A percentile compares a stretch with the other conserved stretches of the same genome.
Evolutionary conservation across 2,113 vertebrate species (phyloP).

Genomic region (Polypterus bichir): DNA sequence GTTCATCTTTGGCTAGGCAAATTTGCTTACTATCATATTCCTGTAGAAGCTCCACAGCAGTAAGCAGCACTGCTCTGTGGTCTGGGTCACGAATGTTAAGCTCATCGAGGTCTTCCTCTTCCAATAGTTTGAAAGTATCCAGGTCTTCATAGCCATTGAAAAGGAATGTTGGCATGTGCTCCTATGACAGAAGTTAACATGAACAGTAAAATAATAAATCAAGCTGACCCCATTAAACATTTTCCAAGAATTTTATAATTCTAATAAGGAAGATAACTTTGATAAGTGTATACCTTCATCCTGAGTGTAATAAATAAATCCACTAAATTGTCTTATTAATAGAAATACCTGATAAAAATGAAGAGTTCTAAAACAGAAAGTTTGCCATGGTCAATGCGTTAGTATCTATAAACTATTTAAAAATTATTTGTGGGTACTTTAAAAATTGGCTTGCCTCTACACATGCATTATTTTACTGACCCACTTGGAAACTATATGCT

Average conservation of each 20-base stretch:
- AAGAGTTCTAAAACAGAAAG: too few relatives aligned
- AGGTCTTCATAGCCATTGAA: constrained; percentile 97
- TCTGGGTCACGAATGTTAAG: constrained; percentile 87
- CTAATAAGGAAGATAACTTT: not conserved
- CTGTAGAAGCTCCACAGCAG: constrained; percentile 86
- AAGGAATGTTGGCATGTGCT: constrained; percentile 95
- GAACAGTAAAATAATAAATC: not conserved
- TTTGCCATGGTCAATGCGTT: too few relatives aligned
- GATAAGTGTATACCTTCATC: too few relatives aligned
- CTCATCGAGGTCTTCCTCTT: constrained; percentile 94
- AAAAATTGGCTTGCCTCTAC: too few relatives aligned
- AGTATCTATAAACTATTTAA: too few relatives aligned
- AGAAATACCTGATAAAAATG: too few relatives aligned
- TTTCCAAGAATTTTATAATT: not conserved
- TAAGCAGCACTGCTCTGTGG: constrained; percentile 84
- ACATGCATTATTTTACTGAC: too few relatives aligned
- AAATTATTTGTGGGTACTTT: too few relatives aligned
- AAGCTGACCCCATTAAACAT: not conserved
- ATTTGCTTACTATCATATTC: constrained; percentile 84
- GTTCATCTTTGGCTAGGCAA: not conserved
- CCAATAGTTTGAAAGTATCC: constrained; percentile 91
- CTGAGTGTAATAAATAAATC: too few relatives aligned
- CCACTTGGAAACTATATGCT: too few relatives aligned
- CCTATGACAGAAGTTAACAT: constrained; percentile 40
- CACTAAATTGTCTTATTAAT: too few relatives aligned